phyloP scores from a whole-genome alignment of 2,888 invertebrate genomes.

The Exephanes ischioxanthus region DNA sequence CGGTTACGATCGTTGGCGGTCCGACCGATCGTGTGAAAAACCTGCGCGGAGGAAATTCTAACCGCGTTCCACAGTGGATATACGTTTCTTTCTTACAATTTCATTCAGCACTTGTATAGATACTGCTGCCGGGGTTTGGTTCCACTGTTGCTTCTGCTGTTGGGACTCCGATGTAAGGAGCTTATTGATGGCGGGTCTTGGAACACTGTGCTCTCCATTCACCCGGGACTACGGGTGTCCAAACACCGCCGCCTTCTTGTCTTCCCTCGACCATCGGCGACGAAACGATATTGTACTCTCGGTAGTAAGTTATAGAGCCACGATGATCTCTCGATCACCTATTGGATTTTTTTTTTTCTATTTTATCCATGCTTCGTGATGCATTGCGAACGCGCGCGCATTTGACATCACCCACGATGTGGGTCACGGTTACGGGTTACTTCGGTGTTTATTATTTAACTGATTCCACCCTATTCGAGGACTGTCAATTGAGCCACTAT shows the following conservation, averaged over 20 bases:
- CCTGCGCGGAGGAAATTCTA: constrained; percentile 63
- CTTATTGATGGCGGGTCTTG: constrained; percentile 66
- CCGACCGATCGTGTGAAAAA: constrained; percentile 68
- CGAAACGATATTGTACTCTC: constrained; percentile 59
- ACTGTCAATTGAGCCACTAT: neutral
- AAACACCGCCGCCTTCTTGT: constrained; percentile 66
- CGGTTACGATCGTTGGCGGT: constrained; percentile 43
- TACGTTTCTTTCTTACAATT: constrained; percentile 66
- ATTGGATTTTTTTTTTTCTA: constrained; percentile 38
- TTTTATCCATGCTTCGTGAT: constrained; percentile 4
- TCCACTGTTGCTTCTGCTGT: constrained; percentile 49
- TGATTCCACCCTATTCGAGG: constrained; percentile 45
- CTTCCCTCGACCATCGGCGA: constrained; percentile 30
- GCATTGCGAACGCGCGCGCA: neutral
- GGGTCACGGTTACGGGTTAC: constrained; percentile 56
- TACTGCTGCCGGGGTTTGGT: constrained; percentile 23
- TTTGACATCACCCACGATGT: constrained; percentile 45
- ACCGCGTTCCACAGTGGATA: constrained; percentile 50
- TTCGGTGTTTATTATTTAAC: constrained; percentile 58
- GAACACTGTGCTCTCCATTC: constrained; percentile 63
- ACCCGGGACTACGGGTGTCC: constrained; percentile 72
- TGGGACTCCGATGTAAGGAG: constrained; percentile 65
- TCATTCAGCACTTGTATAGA: constrained; percentile 60
- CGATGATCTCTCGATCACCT: constrained; percentile 47
- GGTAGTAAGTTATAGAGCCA: constrained; percentile 63